A percentile compares a stretch with the other conserved stretches of the same genome.
Evolutionary conservation across 92 coral and sea anemone genomes (phyloP).

Genomic region (Bergia sp.): DNA sequence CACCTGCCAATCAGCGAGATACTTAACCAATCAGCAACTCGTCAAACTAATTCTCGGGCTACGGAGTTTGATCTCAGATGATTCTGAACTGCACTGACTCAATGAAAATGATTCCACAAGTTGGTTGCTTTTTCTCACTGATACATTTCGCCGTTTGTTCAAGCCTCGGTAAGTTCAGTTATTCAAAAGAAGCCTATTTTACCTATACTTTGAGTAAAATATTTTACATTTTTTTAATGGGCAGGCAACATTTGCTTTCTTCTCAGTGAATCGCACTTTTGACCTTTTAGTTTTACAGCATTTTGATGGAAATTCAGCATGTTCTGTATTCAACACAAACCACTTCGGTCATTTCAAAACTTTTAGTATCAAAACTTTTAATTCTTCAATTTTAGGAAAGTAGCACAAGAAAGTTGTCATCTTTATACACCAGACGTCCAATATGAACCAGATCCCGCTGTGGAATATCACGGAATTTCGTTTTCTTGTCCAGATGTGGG

Average conservation of each 20-base stretch:
- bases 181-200: not conserved
- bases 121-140: not conserved
- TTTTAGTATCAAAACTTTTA: too few relatives aligned
- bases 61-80: not conserved
- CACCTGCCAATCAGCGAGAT: not conserved
- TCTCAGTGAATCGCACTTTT: not conserved
- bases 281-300: not conserved
- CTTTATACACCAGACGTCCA: too few relatives aligned
- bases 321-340: too few relatives aligned
- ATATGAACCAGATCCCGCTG: too few relatives aligned
- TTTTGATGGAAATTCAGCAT: not conserved
- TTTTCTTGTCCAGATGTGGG: too few relatives aligned
- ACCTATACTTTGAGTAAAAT: not conserved
- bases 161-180: not conserved
- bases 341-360: too few relatives aligned
- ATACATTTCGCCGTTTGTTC: not conserved
- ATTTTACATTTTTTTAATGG: not conserved
- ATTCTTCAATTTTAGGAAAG: too few relatives aligned
- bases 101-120: not conserved
- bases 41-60: not conserved
- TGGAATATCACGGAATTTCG: too few relatives aligned
- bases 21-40: not conserved
- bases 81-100: not conserved
- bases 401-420: too few relatives aligned
- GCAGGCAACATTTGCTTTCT: not conserved